phyloP scores from a whole-genome alignment of 1,140 invertebrate genomes.

The Macrocentrus cingulum region DNA sequence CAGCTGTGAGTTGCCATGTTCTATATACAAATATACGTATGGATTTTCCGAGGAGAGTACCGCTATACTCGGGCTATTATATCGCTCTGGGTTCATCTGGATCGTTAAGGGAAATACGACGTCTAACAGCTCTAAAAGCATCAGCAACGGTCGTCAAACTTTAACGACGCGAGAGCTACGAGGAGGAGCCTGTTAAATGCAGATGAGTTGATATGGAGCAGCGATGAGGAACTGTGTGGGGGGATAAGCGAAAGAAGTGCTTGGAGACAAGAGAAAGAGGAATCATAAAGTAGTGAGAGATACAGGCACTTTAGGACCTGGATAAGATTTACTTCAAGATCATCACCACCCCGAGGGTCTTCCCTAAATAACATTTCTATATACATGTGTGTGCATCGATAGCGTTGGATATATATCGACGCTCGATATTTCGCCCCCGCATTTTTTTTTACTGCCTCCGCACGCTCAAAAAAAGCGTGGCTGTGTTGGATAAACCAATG shows the following conservation, averaged over 20 bases:
- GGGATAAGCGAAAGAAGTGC: constrained; percentile 6
- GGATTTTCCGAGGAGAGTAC: neutral
- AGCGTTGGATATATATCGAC: too few relatives aligned
- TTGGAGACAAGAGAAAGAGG: neutral
- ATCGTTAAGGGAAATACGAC: constrained; percentile 32
- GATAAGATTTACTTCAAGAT: too few relatives aligned
- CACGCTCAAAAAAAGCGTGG: too few relatives aligned
- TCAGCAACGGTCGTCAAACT: constrained; percentile 30
- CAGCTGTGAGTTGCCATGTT: neutral
- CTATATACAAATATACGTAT: neutral
- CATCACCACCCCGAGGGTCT: too few relatives aligned
- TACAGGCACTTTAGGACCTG: too few relatives aligned
- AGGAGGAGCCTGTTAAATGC: constrained; percentile 31
- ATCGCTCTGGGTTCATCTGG: constrained; percentile 7
- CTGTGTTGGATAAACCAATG: too few relatives aligned
- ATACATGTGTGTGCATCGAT: too few relatives aligned
- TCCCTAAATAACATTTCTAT: too few relatives aligned
- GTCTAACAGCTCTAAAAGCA: constrained; percentile 28
- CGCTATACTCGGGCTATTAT: neutral
- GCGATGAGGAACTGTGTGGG: constrained; percentile 19
- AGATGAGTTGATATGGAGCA: constrained; percentile 30
- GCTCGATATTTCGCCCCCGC: too few relatives aligned
- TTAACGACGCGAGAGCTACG: constrained; percentile 28
- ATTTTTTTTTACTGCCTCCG: too few relatives aligned
- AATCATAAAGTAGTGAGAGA: constrained; percentile 3